A percentile compares a stretch with the other conserved stretches of the same genome.
phyloP scores from a whole-genome alignment of 2,113 vertebrate species.

The Lasiurus cinereus region DNA sequence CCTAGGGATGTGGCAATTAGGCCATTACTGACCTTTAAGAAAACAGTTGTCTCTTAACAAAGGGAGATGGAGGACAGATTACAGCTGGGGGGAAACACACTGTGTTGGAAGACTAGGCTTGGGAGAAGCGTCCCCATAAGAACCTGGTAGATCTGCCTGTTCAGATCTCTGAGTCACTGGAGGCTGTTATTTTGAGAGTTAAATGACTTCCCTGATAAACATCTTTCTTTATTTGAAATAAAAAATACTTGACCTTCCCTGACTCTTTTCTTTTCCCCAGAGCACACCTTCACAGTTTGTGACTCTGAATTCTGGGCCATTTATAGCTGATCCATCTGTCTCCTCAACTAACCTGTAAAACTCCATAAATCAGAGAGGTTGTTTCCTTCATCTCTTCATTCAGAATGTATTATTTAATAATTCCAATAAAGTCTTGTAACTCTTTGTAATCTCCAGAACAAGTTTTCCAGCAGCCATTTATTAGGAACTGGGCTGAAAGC shows the following conservation, averaged over 20 bases:
- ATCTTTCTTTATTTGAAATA: slow-evolving; percentile 10
- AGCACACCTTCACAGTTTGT: neutral
- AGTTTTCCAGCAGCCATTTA: neutral
- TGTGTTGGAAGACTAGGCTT: neutral
- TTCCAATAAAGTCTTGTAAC: neutral
- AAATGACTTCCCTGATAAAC: slow-evolving; percentile 12
- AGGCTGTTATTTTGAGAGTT: neutral
- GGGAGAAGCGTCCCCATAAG: neutral
- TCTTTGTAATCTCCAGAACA: slow-evolving; percentile 8
- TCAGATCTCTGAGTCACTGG: neutral
- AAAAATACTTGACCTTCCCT: neutral
- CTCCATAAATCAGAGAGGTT: accelerated
- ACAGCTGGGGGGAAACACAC: neutral
- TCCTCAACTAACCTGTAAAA: neutral
- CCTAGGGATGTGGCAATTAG: neutral
- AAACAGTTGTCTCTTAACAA: neutral
- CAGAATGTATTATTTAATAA: neutral
- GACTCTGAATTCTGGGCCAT: neutral
- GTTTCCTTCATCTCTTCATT: neutral
- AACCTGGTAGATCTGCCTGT: neutral
- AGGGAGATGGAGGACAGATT: neutral
- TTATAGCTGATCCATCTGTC: neutral
- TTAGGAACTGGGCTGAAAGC: neutral
- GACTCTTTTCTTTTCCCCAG: neutral
- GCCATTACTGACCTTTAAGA: slow-evolving; percentile 31